Base-by-base conservation (phyloP, 2,797 vertebrate genomes). In the Choloepus didactylus region DNA sequence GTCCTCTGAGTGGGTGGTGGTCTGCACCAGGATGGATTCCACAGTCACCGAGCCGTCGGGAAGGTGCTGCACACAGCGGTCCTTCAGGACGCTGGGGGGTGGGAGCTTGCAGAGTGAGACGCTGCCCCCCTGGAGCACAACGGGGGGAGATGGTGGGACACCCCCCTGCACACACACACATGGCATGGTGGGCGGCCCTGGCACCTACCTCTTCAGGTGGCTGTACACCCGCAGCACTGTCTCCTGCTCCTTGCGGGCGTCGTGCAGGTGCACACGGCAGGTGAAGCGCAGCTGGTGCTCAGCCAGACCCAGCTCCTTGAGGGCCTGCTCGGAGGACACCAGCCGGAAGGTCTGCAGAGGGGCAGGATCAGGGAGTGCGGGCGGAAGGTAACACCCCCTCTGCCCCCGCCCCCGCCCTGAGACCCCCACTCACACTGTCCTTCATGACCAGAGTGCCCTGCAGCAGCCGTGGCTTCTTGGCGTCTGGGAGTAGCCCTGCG, bases 211-310 rank as follows among this genome's bases (percentile, higher is more conserved):
- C 95, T 99, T 99, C 67, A 99, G 99, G 96, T 99, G 99, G 88
- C 98, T 99, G 95, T 99, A 99, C 82, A 99, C 98, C 0, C 99
- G 98, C 62, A 98, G 95, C 19, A 99, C 99, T 0, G 99, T 99
- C 97, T 99, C 99, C 0, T 99, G 95, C 93, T 99, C 99, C 3
- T 99, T 99, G 97, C 99, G 99, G 0, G 99, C 97, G 96, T 99
- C 99, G 38, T 99, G 99, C 15, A 99, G 99, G 97, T 99, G 99
- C 70, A 99, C 99, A 0, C 99, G 99, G 97, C 99, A 99, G 82
- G 99, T 99, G 98, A 99, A 99, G 41, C 99, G 99, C 91, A 99
- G 94, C 98, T 99, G 99, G 89, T 99, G 99, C 60, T 99, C 99
- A 0, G 98, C 99, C 79, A 99, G 98, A 66, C 99, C 99, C 94